Evolutionary conservation across 2,888 invertebrate species (phyloP), one percentile per base, ranked within the genome.

Genomic region (Apodemia mormo): DNA sequence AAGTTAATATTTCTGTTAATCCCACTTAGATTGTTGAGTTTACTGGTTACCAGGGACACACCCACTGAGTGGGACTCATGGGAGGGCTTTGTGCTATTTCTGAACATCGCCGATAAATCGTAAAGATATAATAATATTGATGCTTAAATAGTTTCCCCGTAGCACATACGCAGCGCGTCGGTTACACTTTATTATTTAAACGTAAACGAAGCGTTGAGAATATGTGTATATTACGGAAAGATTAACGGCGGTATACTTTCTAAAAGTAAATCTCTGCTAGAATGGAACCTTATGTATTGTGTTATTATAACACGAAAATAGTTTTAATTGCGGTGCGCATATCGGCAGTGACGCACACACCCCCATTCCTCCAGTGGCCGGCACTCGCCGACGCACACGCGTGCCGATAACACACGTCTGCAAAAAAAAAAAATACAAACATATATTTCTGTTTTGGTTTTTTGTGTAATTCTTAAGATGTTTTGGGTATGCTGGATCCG

Each of bases 191-290:
- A 14, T 61, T 61, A 61, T 61, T 33, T 33, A 33, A 61, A 61
- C 61, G 61, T 61, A 61, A 61, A 61, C 61, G 33, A 61, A 33
- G 30, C 61, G 61, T 61, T 61, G 33, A 61, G 33, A 61, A 61
- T 61, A 58, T 7, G 33, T 61, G 12, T 61, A 33, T 40, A 40
- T 40, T 40, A 33, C 61, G 30, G 61, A 30, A 30, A 30, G 61
- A 33, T 12, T 33, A 61, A 33, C 61, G 61, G 61, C 29, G 14
- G 30, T 61, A 61, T 33, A 33, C 61, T 61, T 61, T 61, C 33
- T 33, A 61, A 61, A 61, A 61, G 12, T 33, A 5, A 12, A 33
- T 33, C 33, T 33, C 33, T 12, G 33, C 6, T 61, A 14, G 61
- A 6, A 30, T 58, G 22, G 58, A 33, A 61, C 61, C 58, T 61